Conservation (phyloP, 2,888 invertebrate genomes). For the Ischnus inquisitorius region DNA sequence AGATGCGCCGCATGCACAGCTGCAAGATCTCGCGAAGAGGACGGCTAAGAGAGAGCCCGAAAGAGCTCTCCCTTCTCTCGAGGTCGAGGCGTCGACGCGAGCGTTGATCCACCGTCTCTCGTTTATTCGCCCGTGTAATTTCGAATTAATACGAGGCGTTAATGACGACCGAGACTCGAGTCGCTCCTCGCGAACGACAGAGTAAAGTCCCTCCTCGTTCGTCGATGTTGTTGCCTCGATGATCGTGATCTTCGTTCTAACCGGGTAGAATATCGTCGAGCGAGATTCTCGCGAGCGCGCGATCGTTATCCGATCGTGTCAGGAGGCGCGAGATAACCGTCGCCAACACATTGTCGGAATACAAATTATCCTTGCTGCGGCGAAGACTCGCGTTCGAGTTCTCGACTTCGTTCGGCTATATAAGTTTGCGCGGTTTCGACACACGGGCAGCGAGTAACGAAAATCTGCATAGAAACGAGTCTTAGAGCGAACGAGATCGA, state of each 20-base stretch:
- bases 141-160: conserved; percentile 69
- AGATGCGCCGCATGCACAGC: conserved; percentile 42
- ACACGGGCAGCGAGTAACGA: conserved; percentile 27
- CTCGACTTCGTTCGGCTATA: conserved; percentile 14
- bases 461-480: conserved; percentile 70
- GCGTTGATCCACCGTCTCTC: conserved; percentile 46
- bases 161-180: conserved; percentile 45
- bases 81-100: conserved; percentile 34
- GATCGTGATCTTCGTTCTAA: conserved; percentile 49
- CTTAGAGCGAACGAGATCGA: conserved; percentile 52
- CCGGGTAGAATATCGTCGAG: conserved; percentile 55
- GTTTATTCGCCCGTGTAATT: conserved; percentile 64
- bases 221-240: conserved; percentile 44
- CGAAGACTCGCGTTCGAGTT: conserved; percentile 27
- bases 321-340: conserved; percentile 57
- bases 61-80: not conserved
- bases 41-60: not conserved
- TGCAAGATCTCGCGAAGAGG: conserved; percentile 41
- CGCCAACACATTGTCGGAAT: conserved; percentile 65
- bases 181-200: conserved; percentile 8
- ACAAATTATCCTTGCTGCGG: conserved; percentile 61
- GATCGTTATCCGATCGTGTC: conserved; percentile 72
- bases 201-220: conserved; percentile 19
- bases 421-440: conserved; percentile 33
- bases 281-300: conserved; percentile 58